These are phyloP conservation scores for Bombus confusus DNA, from an alignment of 1,140 invertebrate species.

Conservation along the genomic window DNA sequence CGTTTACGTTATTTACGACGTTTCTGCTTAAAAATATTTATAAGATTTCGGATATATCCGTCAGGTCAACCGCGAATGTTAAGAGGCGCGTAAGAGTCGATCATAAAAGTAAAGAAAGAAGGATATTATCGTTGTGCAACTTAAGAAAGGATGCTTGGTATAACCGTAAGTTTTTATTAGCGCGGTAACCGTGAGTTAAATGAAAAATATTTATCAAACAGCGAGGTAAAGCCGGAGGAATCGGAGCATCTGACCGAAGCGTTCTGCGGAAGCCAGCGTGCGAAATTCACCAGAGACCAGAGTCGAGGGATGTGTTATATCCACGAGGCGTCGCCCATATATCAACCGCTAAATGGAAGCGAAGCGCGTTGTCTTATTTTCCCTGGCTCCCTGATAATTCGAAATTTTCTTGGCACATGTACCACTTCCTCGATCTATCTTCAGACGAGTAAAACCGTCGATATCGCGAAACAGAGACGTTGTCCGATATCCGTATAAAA, in stretches of 20 bases:
- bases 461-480: background rate
- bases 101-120: background rate
- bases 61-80: no score
- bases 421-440: background rate
- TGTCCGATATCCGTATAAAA: background rate
- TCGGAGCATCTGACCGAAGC: background rate
- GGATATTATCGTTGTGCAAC: background rate
- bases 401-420: background rate
- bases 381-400: background rate
- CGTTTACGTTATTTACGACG: no score
- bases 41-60: no score
- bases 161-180: background rate
- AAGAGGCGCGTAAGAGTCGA: background rate
- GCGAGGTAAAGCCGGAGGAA: background rate
- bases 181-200: background rate
- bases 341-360: constrained; percentile 33
- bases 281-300: constrained; percentile 3
- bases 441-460: background rate
- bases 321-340: background rate
- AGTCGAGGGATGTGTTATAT: background rate
- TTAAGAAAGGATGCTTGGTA: background rate
- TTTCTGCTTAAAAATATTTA: no score
- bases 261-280: background rate
- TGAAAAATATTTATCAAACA: background rate
- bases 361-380: constrained; percentile 1